Percentiles rank a stretch among this genome's conserved stretches.
Evolutionary conservation across 2,797 vertebrate genomes (phyloP).

Genomic region (Crocodylus rhombifer): DNA sequence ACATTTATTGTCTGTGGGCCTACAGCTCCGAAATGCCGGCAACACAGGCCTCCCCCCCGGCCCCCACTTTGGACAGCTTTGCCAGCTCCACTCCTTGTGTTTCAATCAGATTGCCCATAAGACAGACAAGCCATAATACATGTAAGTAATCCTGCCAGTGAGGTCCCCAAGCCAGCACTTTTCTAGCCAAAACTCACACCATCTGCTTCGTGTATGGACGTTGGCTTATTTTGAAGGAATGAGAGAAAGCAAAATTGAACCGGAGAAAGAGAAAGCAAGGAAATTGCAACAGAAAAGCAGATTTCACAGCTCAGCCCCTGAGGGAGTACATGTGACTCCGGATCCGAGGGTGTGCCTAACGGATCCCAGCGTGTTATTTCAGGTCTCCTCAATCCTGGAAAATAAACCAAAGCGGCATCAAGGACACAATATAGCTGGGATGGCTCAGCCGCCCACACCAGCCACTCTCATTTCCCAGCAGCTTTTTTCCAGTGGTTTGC

Average conservation of each 20-base stretch:
- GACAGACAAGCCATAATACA: neutral
- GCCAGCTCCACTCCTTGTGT: neutral
- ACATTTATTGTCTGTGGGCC: neutral
- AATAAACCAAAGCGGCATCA: neutral
- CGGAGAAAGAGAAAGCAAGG: neutral
- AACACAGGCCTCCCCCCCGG: neutral
- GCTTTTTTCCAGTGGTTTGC: neutral
- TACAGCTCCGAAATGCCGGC: neutral
- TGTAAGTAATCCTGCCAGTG: neutral
- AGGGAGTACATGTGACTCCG: accelerated
- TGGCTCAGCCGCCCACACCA: neutral
- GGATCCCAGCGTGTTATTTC: neutral
- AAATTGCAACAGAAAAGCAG: neutral
- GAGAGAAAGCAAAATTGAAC: neutral
- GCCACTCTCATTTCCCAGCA: neutral
- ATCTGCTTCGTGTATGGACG: neutral
- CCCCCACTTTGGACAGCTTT: neutral
- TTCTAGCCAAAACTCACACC: neutral
- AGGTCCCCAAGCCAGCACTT: neutral
- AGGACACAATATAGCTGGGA: neutral
- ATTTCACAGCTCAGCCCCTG: neutral
- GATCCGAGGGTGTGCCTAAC: slow-evolving; percentile 11
- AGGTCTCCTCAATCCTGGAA: slow-evolving; percentile 24
- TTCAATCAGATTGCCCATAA: neutral
- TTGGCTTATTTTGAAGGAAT: neutral